A percentile compares a stretch with the other conserved stretches of the same genome.
phyloP scores from a whole-genome alignment of 2,888 invertebrate genomes.

The Drosophila atripex region DNA sequence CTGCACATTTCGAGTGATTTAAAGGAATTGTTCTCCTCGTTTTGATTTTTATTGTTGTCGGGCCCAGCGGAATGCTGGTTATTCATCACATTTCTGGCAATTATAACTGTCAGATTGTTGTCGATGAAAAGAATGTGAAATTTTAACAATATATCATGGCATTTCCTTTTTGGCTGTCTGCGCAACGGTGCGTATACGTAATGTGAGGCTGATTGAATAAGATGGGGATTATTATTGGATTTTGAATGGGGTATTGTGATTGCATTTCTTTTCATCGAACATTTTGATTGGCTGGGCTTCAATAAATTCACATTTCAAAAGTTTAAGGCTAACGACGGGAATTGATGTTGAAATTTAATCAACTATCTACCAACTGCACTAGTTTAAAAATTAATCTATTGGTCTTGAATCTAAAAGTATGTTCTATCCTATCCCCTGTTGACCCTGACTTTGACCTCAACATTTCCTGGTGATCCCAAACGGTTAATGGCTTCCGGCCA shows the following conservation, averaged over 20 bases:
- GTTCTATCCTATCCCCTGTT: slow-evolving; percentile 2
- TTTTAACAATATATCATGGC: slow-evolving; percentile 7
- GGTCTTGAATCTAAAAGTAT: background rate
- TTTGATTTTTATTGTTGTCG: slow-evolving; percentile 35
- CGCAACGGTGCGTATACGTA: slow-evolving; percentile 42
- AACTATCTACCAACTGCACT: background rate
- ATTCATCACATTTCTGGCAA: slow-evolving; percentile 30
- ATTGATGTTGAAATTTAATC: background rate
- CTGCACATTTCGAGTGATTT: slow-evolving; percentile 37
- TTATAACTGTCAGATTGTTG: slow-evolving; percentile 20
- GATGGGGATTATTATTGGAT: background rate
- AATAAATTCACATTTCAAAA: background rate
- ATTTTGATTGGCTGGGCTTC: background rate
- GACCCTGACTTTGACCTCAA: slow-evolving; percentile 27
- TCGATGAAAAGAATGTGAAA: background rate
- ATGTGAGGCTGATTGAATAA: slow-evolving; percentile 2
- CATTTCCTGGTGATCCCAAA: slow-evolving; percentile 25
- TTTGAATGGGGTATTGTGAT: background rate
- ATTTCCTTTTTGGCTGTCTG: background rate
- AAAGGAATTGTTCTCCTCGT: slow-evolving; percentile 22
- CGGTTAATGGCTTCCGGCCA: slow-evolving; percentile 66
- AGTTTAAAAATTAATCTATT: background rate
- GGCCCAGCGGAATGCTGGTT: slow-evolving; percentile 11
- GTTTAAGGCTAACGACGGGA: background rate
- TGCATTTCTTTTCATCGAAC: background rate